Base-by-base conservation (phyloP, 2,888 invertebrate species). In the Folsomia manolachei region DNA sequence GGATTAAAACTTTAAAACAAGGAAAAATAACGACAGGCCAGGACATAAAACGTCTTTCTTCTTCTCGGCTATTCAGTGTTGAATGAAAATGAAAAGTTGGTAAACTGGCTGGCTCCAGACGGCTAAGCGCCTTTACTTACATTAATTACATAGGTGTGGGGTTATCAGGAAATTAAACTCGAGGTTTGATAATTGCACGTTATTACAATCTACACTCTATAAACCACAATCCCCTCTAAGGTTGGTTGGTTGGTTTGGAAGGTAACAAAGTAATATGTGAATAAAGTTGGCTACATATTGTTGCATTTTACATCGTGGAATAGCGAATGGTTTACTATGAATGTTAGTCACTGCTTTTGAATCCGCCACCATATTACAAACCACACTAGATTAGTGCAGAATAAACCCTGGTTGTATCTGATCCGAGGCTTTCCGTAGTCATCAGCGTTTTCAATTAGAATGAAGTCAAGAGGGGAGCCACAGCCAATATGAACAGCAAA, bases 121-220 rank as follows among this genome's bases (percentile, higher is more conserved):
- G n/a, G 60, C 53, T 60, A 69, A 61, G 66, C 56, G 69, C 60
- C 69, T 71, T 71, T 73, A n/a, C 51, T 73, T 75, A 70, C 75
- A 75, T 77, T 77, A 77, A 77, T 77, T 77, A 75, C 77, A 75
- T 72, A 75, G 77, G 75, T 77, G 74, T 74, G 74, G 70, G 74
- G 74, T 72, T 77, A 75, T 75, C 75, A 75, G 72, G 71, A 74
- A 71, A 75, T 77, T 77, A 77, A 77, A 75, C 75, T 74, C 70
- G 73, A 71, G 74, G 72, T 74, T 75, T 69, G 77, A 77, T 77
- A 77, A 77, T 77, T 75, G 71, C 71, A 73, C 63, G 65, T 71
- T 26, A 66, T 65, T 51, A 26, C 21, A 19, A 56, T 56, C 23
- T 65, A 19, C 18, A 68, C 56, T 1, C 56, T n/a, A n/a, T n/a